These are phyloP conservation scores for Drosophila nigromelanica DNA, from an alignment of 1,140 invertebrate species.

Conservation along the genomic window DNA sequence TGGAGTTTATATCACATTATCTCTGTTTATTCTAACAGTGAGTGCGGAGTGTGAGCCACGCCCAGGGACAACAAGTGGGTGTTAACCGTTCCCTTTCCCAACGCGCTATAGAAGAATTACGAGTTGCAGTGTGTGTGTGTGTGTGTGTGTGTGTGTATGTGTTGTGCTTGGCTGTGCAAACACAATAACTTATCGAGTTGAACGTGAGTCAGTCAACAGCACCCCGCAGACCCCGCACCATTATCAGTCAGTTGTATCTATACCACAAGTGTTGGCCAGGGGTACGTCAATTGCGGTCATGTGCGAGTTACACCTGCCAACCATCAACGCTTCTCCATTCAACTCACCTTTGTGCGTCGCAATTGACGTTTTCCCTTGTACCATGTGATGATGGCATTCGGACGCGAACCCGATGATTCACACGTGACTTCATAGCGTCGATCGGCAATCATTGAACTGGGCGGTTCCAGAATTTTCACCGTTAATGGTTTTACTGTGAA, in stretches of 20 bases:
- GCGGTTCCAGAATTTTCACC: conserved; percentile 88
- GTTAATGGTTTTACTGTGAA: conserved; percentile 91
- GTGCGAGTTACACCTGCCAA: conserved; percentile 14
- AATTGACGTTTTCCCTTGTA: conserved; percentile 92
- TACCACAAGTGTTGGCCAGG: conserved; percentile 23
- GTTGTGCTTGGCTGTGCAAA: conserved; percentile 75
- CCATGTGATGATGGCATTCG: conserved; percentile 94
- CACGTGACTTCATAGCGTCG: conserved; percentile 91
- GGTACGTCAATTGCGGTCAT: conserved; percentile 74
- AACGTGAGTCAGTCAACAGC: conserved; percentile 75
- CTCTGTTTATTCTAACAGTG: conserved; percentile 76
- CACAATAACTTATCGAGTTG: conserved; percentile 81
- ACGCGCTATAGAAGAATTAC: conserved; percentile 51
- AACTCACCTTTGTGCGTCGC: conserved; percentile 89
- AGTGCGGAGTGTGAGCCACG: conserved; percentile 63
- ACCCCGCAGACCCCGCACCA: conserved; percentile 17
- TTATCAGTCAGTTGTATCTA: neutral
- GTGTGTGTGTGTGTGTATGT: conserved; percentile 46
- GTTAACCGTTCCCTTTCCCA: conserved; percentile 12
- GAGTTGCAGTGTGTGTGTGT: conserved; percentile 36
- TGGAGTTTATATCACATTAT: conserved; percentile 83
- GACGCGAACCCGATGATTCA: conserved; percentile 92
- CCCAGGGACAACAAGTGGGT: conserved; percentile 77
- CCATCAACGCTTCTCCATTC: neutral
- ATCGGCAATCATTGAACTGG: conserved; percentile 88